Conservation (phyloP, 2,113 vertebrate species). For the Bos indicus region DNA sequence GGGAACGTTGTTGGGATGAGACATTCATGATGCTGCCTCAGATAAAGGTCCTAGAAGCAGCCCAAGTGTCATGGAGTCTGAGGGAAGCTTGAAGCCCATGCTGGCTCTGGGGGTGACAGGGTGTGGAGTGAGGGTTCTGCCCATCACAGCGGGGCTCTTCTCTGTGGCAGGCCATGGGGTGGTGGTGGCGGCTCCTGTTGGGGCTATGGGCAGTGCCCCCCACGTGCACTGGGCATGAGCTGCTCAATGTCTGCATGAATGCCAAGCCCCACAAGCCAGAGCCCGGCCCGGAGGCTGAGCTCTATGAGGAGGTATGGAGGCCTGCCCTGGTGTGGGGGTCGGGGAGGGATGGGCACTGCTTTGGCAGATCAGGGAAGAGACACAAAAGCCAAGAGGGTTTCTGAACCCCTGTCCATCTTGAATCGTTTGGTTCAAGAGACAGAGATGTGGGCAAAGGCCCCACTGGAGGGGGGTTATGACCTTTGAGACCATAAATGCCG, state of each 20-base stretch:
- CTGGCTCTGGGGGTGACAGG: not conserved
- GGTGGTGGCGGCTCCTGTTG: constrained; percentile 57
- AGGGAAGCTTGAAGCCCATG: not conserved
- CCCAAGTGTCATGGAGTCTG: not conserved
- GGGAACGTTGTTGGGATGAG: rapidly evolving
- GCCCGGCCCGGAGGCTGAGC: constrained; percentile 86
- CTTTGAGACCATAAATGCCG: not conserved
- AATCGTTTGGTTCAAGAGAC: not conserved
- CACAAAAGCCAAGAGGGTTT: not conserved
- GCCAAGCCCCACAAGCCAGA: constrained; percentile 87
- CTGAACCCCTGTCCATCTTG: not conserved
- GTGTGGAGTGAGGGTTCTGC: too few species aligned
- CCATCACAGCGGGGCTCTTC: not conserved
- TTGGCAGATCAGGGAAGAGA: not conserved
- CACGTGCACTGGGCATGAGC: constrained; percentile 40
- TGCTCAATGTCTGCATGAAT: constrained; percentile 89
- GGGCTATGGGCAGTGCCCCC: constrained; percentile 34
- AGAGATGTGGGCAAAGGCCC: not conserved
- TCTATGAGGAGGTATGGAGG: constrained; percentile 26
- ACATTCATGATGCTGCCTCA: not conserved
- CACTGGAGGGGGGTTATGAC: not conserved
- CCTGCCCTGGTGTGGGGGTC: not conserved
- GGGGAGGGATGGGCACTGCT: not conserved
- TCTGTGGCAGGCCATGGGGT: constrained; percentile 48
- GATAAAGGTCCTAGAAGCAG: not conserved